Evolutionary conservation across 2,888 invertebrate species (phyloP).

Genomic region (Rotaria sp.): DNA sequence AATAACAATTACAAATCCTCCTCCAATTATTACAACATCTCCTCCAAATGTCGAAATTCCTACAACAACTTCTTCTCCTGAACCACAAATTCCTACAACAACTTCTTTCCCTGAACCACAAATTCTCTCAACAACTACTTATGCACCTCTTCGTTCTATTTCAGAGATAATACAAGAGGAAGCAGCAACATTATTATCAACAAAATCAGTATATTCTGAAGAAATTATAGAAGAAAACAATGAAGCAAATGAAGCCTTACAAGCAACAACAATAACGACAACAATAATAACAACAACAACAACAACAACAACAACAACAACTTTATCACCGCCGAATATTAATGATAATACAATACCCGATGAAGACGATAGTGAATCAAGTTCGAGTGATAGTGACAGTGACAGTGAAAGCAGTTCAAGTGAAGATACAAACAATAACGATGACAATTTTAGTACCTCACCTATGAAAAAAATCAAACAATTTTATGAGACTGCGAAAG

Average conservation of each 20-base stretch:
- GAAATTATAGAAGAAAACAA: not conserved
- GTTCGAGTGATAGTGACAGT: not conserved
- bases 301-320: not conserved
- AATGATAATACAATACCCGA: not conserved
- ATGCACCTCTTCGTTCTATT: not conserved
- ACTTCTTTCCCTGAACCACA: not conserved
- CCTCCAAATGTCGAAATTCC: not conserved
- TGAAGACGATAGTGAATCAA: not conserved
- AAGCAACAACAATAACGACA: not conserved
- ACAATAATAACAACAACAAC: not conserved
- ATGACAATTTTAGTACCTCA: not conserved
- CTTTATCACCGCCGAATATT: not conserved
- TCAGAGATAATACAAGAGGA: not conserved
- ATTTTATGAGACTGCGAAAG: not conserved
- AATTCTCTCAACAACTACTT: not conserved
- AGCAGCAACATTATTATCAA: not conserved
- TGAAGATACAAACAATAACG: not conserved
- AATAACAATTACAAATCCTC: not conserved
- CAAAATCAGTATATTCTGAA: not conserved
- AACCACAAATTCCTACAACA: not conserved
- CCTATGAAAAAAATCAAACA: not conserved
- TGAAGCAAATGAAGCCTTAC: not conserved
- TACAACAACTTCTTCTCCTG: not conserved
- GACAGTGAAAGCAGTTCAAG: too few relatives aligned
- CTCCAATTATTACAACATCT: not conserved